Percentiles rank a stretch among this genome's conserved stretches.
These are phyloP conservation scores for Hiodon tergisus DNA, from an alignment of 2,113 vertebrate species.

Conservation along the genomic window DNA sequence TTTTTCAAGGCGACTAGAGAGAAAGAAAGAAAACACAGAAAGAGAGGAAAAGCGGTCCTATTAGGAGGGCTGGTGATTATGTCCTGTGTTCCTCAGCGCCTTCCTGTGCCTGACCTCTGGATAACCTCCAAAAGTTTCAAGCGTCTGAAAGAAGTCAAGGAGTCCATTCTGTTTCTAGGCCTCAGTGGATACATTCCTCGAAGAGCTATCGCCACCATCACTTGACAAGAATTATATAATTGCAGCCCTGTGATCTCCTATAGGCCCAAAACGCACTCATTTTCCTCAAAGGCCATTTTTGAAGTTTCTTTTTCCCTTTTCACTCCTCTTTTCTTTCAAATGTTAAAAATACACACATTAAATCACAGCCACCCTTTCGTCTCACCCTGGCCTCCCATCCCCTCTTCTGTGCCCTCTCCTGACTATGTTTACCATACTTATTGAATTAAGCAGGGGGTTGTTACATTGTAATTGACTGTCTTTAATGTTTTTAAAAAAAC, in stretches of 20 bases:
- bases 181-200: constrained; percentile 64
- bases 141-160: constrained; percentile 69
- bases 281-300: constrained; percentile 62
- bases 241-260: constrained; percentile 73
- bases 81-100: constrained; percentile 65
- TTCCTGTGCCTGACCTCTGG: constrained; percentile 73
- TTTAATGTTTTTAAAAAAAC: neutral
- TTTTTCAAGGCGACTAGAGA: constrained; percentile 44
- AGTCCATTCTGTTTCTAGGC: constrained; percentile 61
- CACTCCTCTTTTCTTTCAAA: constrained; percentile 27
- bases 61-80: constrained; percentile 69
- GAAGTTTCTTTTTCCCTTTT: constrained; percentile 49
- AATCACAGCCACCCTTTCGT: constrained; percentile 5
- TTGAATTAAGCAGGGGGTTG: neutral
- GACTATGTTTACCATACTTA: constrained; percentile 5
- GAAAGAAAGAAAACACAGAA: constrained; percentile 25
- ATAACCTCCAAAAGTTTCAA: constrained; percentile 69
- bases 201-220: constrained; percentile 74
- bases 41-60: constrained; percentile 47
- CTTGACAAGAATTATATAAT: constrained; percentile 75
- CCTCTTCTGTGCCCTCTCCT: neutral
- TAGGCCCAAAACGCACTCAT: constrained; percentile 63
- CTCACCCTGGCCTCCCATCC: neutral
- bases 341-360: constrained; percentile 35
- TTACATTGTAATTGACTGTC: neutral